phyloP scores from a whole-genome alignment of 2,113 vertebrate genomes.

The Regulus satrapa region DNA sequence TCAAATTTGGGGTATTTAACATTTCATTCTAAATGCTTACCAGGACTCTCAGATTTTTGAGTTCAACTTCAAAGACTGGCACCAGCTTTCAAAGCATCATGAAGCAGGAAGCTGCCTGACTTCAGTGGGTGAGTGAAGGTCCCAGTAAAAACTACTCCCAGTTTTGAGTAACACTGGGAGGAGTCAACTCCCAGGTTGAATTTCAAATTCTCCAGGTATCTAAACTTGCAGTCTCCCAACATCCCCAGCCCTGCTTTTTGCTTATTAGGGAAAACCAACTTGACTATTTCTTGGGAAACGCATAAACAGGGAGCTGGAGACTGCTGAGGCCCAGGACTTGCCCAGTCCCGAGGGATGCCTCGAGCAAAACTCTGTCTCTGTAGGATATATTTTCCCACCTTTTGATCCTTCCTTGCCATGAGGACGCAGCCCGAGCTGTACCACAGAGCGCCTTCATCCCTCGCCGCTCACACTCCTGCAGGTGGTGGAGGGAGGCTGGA shows the following conservation, averaged over 20 bases:
- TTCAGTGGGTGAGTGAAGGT: neutral
- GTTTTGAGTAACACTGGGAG: neutral
- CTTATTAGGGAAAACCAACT: neutral
- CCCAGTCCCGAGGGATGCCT: neutral
- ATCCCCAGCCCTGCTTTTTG: neutral
- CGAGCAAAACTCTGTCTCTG: neutral
- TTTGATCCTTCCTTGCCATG: neutral
- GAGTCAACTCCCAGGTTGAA: neutral
- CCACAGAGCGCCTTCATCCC: neutral
- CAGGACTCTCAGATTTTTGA: neutral
- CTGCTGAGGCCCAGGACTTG: neutral
- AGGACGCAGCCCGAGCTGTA: neutral
- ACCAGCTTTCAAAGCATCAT: neutral
- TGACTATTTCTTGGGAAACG: neutral
- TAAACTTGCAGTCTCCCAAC: neutral
- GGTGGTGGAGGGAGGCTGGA: neutral
- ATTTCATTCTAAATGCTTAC: neutral
- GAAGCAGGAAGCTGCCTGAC: neutral
- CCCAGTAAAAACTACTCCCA: neutral
- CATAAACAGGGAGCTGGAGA: neutral
- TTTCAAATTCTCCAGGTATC: neutral
- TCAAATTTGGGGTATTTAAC: neutral
- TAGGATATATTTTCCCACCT: neutral
- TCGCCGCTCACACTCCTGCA: accelerated
- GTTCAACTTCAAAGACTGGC: neutral